phyloP scores from a whole-genome alignment of 2,797 vertebrate species.

The Pachyuromys duprasi region DNA sequence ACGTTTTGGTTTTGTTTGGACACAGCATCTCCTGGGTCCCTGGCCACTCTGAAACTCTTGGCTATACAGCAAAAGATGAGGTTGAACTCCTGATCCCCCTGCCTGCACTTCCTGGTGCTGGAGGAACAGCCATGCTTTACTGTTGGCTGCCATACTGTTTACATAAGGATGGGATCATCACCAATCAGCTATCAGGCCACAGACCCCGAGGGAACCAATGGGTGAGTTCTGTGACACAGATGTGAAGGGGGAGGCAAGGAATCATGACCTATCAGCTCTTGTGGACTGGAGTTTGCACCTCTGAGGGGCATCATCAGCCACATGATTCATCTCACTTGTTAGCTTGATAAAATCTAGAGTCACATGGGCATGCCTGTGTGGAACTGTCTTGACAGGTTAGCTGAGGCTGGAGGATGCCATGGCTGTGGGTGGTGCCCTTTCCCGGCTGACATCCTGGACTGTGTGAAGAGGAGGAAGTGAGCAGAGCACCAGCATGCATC shows the following conservation, averaged over 20 bases:
- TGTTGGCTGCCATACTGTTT: background rate
- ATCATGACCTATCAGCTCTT: background rate
- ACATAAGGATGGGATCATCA: too few species aligned
- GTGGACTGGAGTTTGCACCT: background rate
- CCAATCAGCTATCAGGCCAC: too few species aligned
- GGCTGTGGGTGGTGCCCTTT: background rate
- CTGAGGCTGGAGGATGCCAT: background rate
- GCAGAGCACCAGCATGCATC: too few species aligned
- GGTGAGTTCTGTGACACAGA: background rate
- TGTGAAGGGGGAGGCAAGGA: background rate
- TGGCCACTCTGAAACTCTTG: background rate
- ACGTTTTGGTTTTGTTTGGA: background rate
- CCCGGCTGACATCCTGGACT: background rate
- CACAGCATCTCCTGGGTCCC: background rate
- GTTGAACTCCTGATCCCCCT: background rate
- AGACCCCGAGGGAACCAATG: too few species aligned
- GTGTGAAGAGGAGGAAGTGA: background rate
- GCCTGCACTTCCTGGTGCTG: background rate
- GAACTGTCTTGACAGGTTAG: background rate
- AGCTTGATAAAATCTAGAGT: background rate
- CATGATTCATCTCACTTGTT: background rate
- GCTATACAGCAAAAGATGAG: background rate
- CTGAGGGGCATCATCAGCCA: background rate
- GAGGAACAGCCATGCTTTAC: background rate
- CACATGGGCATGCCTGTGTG: background rate